Evolutionary conservation across 2,888 invertebrate species (phyloP).

Genomic region (Rhyacophila evoluta): DNA sequence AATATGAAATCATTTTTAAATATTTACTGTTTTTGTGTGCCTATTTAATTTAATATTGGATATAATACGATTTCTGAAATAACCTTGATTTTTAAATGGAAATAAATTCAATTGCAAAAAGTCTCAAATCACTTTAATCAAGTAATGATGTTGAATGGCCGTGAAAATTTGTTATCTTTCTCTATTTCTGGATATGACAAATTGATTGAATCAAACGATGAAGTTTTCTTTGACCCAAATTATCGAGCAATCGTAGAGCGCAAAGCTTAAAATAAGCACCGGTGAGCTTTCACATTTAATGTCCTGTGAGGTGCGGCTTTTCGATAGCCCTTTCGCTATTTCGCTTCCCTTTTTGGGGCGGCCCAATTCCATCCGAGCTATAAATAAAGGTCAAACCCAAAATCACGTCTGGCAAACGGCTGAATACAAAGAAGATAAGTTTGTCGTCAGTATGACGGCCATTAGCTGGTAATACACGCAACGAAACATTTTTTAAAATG

Average conservation of each 20-base stretch:
- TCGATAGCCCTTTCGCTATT: neutral
- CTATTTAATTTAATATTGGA: no score
- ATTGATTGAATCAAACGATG: neutral
- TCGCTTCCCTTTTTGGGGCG: constrained; percentile 23
- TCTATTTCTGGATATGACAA: neutral
- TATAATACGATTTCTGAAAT: no score
- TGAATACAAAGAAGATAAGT: constrained; percentile 39
- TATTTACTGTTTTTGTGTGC: no score
- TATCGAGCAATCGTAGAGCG: neutral
- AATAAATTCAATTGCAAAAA: no score
- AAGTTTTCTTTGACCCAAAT: constrained; percentile 1
- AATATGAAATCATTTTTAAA: no score
- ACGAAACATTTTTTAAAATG: constrained; percentile 33
- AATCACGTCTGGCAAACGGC: constrained; percentile 28
- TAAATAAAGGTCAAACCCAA: constrained; percentile 49
- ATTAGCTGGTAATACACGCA: constrained; percentile 41
- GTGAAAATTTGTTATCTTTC: neutral
- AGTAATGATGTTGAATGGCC: neutral
- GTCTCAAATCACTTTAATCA: no score
- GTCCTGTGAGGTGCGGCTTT: neutral
- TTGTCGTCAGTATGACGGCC: constrained; percentile 30
- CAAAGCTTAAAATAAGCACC: neutral
- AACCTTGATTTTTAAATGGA: no score
- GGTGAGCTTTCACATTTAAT: constrained; percentile 1
- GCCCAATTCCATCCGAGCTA: constrained; percentile 41